Evolutionary conservation across 2,113 vertebrate species (phyloP), one percentile per base, ranked within the genome.

Genomic region (Arothron firmamentum): DNA sequence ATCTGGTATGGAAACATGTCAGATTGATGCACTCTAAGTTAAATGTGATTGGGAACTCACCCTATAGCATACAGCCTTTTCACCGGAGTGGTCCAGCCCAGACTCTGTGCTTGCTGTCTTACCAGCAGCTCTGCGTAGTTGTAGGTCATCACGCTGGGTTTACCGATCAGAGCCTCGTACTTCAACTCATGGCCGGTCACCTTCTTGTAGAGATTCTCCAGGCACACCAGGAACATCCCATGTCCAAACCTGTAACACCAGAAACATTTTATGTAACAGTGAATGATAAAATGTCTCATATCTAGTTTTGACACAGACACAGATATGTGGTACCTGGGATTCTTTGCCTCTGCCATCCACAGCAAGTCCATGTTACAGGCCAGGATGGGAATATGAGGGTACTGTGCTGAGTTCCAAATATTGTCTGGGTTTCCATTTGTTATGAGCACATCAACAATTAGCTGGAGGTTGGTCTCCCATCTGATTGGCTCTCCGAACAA

Each of bases 341-440:
- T 96, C 84, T 92, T 94, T 15, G 97, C 96, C 86, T 99, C 97
- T 0, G 96, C 96, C 96, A 99, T 97, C 97, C 97, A 99, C 62
- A 97, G 86, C 53, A 99, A 92, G 79, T 99, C 97, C 94, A 97
- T 94, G 87, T 99, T 99, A 78, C 96, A 97, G 65, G 96, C 96
- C 45, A 99, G 82, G 47, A 99, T 53, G 0, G 97, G 97, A 21
- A 99, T 92, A 46, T 99, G 97, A 47, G 97, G 96, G 59, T 95
- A 94, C 1, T 89, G 92, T 0, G 57, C 71, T 0, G 80, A 74
- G 0, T 57, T 82, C 74, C 90, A 85, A 45, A 82, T 38, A 4
- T 80, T 84, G 43, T 88, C 92, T 6, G 91, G 93, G 59, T 86
- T 90, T 52, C 97, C 97, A 0, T 92, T 90, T 65, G 94, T 95